phyloP scores from a whole-genome alignment of 2,113 vertebrate genomes.

The Rhabdomys dilectus region DNA sequence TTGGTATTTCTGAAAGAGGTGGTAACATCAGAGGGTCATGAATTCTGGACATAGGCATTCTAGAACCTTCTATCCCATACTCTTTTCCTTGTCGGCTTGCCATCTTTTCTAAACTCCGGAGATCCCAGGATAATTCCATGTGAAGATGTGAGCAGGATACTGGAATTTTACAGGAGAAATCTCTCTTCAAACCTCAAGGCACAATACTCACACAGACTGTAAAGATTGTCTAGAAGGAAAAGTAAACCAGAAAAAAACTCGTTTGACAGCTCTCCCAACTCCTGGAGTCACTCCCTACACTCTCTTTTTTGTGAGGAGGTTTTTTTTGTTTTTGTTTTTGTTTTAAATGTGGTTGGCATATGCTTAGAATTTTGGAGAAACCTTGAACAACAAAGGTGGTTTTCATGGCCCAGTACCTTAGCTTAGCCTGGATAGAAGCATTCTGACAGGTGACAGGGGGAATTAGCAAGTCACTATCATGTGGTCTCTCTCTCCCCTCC shows the following conservation, averaged over 20 bases:
- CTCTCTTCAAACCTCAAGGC: background rate
- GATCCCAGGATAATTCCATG: background rate
- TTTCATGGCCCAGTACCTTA: slow-evolving; percentile 39
- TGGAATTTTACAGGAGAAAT: slow-evolving; percentile 19
- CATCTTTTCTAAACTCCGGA: background rate
- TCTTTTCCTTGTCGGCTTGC: background rate
- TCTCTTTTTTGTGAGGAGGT: background rate
- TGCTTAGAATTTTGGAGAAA: slow-evolving; percentile 52
- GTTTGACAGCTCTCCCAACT: background rate
- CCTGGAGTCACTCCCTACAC: background rate
- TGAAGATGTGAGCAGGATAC: background rate
- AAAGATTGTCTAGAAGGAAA: background rate
- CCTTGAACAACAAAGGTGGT: slow-evolving; percentile 41
- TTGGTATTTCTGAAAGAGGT: background rate
- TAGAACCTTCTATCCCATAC: background rate
- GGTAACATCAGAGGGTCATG: background rate
- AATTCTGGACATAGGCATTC: background rate
- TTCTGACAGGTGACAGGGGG: slow-evolving; percentile 32
- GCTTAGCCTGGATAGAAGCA: slow-evolving; percentile 6
- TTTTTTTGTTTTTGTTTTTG: too few species aligned
- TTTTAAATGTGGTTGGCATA: slow-evolving; percentile 36
- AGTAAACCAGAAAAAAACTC: background rate
- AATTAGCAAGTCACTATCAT: background rate
- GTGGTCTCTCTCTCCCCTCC: background rate
- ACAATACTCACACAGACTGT: background rate